Evolutionary conservation across 2,888 invertebrate species (phyloP).

Genomic region (Polymixis flavicincta): DNA sequence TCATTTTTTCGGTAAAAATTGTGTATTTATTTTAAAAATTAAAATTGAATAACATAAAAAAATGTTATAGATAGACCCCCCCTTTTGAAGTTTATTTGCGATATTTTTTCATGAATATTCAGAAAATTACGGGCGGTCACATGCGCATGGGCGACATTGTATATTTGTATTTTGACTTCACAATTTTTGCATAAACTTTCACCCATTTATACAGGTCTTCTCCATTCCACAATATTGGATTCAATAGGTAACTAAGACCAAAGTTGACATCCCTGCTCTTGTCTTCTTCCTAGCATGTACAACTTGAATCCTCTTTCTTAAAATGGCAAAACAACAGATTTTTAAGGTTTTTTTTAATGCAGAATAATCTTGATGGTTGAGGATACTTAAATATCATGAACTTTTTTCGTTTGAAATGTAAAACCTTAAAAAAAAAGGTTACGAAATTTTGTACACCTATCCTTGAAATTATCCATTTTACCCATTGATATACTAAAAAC

Average conservation of each 20-base stretch:
- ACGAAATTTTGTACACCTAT: not conserved
- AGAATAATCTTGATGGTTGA: not conserved
- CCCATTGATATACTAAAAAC: no score
- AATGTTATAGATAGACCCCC: no score
- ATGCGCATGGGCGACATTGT: no score
- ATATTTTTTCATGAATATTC: no score
- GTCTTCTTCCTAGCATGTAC: not conserved
- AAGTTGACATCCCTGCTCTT: not conserved
- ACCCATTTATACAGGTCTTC: constrained; percentile 31
- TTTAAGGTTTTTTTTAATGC: no score
- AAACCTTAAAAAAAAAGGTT: not conserved
- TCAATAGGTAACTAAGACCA: constrained; percentile 36
- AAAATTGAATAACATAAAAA: no score
- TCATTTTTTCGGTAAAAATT: no score
- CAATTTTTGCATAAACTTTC: not conserved
- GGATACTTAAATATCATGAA: not conserved
- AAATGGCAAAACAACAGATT: not conserved
- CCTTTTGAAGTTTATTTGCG: no score
- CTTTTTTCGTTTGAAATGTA: not conserved
- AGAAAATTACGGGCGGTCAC: no score
- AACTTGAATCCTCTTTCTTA: not conserved
- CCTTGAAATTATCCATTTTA: not conserved
- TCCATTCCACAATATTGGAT: constrained; percentile 8
- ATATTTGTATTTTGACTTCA: not conserved
- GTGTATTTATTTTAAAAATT: no score